Evolutionary conservation across 2,888 invertebrate species (phyloP).

Genomic region (Ophraella communa): DNA sequence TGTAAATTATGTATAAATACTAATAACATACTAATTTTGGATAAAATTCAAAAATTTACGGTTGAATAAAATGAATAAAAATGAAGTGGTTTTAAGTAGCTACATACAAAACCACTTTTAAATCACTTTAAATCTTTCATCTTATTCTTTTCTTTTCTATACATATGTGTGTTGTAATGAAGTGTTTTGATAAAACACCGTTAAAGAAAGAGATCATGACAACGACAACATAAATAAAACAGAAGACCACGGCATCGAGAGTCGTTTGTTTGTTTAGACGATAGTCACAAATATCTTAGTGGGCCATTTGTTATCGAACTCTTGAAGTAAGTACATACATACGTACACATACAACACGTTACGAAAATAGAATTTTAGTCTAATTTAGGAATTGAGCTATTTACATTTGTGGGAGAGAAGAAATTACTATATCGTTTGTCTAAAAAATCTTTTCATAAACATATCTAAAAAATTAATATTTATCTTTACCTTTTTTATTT

Average conservation of each 20-base stretch:
- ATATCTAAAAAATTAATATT: no score
- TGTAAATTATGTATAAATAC: no score
- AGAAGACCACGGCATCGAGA: constrained; percentile 4
- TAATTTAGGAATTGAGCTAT: no score
- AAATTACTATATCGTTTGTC: background rate
- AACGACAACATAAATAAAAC: constrained; percentile 30
- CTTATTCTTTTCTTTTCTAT: background rate
- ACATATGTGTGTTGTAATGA: constrained; percentile 23
- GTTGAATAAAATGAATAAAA: background rate
- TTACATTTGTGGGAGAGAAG: background rate
- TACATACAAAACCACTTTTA: constrained; percentile 9
- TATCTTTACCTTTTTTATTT: no score
- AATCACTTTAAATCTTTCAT: constrained; percentile 38
- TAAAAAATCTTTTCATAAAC: no score
- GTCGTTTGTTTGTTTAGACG: constrained; percentile 25
- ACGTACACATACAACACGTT: background rate
- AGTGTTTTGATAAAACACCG: constrained; percentile 29
- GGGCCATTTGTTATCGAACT: constrained; percentile 14
- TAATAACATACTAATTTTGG: no score
- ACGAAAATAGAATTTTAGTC: constrained; percentile 21
- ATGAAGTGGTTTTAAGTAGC: background rate
- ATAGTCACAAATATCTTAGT: constrained; percentile 26
- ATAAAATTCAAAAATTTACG: no score
- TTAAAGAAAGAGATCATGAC: constrained; percentile 21
- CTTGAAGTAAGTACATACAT: background rate